Evolutionary conservation across 2,888 invertebrate species (phyloP).

Genomic region (Phaonia tiefii): DNA sequence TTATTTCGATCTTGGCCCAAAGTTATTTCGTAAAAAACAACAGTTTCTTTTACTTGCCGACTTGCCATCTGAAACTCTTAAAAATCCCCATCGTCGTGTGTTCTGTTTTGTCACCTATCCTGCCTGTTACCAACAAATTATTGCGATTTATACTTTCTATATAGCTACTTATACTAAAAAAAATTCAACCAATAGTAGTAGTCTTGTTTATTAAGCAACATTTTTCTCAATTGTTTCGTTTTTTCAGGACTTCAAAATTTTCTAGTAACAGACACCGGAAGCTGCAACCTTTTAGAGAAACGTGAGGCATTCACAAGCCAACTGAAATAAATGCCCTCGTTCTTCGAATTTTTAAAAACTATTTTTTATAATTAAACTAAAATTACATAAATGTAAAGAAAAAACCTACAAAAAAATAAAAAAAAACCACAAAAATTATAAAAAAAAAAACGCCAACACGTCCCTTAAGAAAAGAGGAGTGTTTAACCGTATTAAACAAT

Average conservation of each 20-base stretch:
- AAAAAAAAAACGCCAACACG: too few species aligned
- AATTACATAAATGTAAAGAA: slow-evolving; percentile 65
- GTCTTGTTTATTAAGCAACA: too few species aligned
- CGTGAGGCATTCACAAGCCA: slow-evolving; percentile 85
- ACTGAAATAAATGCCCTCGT: slow-evolving; percentile 53
- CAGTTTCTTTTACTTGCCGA: too few species aligned
- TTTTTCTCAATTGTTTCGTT: slow-evolving; percentile 59
- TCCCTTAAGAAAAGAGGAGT: slow-evolving; percentile 53
- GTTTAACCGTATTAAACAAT: slow-evolving; percentile 48
- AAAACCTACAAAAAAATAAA: slow-evolving; percentile 59
- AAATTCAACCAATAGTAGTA: too few species aligned
- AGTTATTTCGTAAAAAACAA: too few species aligned
- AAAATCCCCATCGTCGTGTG: too few species aligned
- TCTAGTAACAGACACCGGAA: slow-evolving; percentile 98
- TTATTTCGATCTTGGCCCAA: too few species aligned
- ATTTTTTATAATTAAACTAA: slow-evolving; percentile 60
- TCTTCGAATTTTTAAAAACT: slow-evolving; percentile 59
- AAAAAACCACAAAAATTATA: slow-evolving; percentile 68
- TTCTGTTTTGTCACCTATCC: too few species aligned
- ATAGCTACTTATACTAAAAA: too few species aligned
- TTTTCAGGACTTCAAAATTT: slow-evolving; percentile 94
- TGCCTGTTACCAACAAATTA: too few species aligned
- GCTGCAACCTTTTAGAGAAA: slow-evolving; percentile 97
- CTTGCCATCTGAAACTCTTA: too few species aligned
- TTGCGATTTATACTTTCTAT: too few species aligned